These are phyloP conservation scores for Lepidocyrtoides sp. DNA, from an alignment of 2,888 invertebrate genomes.

Conservation along the genomic window DNA sequence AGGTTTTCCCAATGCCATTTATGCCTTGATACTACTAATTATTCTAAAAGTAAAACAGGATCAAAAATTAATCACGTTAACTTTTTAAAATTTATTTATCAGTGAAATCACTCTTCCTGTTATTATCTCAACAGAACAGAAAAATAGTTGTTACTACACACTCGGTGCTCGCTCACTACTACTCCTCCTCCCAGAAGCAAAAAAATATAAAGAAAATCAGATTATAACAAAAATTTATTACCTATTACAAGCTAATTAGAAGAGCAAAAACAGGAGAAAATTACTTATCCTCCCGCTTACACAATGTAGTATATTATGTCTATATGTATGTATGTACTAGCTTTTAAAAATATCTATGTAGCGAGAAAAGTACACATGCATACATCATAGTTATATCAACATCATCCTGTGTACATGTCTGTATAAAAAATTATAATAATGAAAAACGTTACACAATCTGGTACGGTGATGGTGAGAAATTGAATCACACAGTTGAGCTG, in stretches of 20 bases:
- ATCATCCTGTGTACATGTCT: too few species aligned
- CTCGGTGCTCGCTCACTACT: neutral
- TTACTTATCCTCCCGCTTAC: constrained; percentile 54
- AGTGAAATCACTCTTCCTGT: constrained; percentile 62
- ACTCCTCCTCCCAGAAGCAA: neutral
- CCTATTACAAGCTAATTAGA: constrained; percentile 81
- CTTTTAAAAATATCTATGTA: neutral
- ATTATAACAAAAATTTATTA: constrained; percentile 77
- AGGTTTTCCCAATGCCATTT: constrained; percentile 12
- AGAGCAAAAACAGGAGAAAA: constrained; percentile 76
- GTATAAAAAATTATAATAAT: too few species aligned
- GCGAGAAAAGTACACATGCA: neutral
- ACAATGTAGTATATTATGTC: too few species aligned
- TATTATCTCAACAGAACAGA: neutral
- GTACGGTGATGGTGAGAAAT: neutral
- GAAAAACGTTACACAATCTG: constrained; percentile 3
- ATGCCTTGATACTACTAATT: neutral
- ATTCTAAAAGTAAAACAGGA: constrained; percentile 38
- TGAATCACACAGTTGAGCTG: constrained; percentile 56
- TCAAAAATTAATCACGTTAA: constrained; percentile 60
- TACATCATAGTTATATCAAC: neutral
- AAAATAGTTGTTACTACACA: too few species aligned
- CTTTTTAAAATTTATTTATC: constrained; percentile 45
- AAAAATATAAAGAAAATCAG: constrained; percentile 34
- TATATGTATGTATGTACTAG: neutral